Percentiles rank a stretch among this genome's conserved stretches.
phyloP scores from a whole-genome alignment of 2,113 vertebrate genomes.

The Prochilodus magdalenae region DNA sequence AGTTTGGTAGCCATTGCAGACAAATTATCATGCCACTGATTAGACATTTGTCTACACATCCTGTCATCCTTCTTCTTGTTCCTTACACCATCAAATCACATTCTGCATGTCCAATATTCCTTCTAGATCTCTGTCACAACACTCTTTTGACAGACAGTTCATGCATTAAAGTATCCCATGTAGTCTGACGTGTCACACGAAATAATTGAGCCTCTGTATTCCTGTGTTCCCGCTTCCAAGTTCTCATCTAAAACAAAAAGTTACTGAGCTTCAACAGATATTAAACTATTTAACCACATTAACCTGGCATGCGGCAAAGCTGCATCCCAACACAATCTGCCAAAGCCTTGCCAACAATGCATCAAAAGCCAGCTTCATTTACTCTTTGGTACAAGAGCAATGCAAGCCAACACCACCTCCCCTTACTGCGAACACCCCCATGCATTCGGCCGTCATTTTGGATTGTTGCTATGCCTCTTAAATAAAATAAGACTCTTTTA shows the following conservation, averaged over 20 bases:
- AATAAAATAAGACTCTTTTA: slow-evolving; percentile 67
- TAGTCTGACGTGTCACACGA: not conserved
- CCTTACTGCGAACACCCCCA: not conserved
- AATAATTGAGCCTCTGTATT: not conserved
- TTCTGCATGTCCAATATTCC: not conserved
- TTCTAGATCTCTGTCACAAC: not conserved
- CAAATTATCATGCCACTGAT: not conserved
- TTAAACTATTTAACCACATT: not conserved
- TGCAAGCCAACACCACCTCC: not conserved
- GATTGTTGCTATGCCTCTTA: slow-evolving; percentile 47
- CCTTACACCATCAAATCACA: not conserved
- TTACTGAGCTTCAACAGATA: not conserved
- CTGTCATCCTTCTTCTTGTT: not conserved
- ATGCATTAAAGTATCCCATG: not conserved
- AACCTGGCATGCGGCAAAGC: not conserved
- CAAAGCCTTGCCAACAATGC: slow-evolving; percentile 1
- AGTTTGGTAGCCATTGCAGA: not conserved
- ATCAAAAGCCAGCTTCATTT: slow-evolving; percentile 10
- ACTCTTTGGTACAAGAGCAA: slow-evolving; percentile 40
- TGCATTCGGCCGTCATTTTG: not conserved
- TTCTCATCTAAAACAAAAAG: not conserved
- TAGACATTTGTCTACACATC: not conserved
- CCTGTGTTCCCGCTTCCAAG: not conserved
- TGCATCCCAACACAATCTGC: not conserved
- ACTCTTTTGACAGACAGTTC: not conserved